Evolutionary conservation across 2,888 invertebrate genomes (phyloP), one percentile per base, ranked within the genome.

Genomic region (Thereva unica): DNA sequence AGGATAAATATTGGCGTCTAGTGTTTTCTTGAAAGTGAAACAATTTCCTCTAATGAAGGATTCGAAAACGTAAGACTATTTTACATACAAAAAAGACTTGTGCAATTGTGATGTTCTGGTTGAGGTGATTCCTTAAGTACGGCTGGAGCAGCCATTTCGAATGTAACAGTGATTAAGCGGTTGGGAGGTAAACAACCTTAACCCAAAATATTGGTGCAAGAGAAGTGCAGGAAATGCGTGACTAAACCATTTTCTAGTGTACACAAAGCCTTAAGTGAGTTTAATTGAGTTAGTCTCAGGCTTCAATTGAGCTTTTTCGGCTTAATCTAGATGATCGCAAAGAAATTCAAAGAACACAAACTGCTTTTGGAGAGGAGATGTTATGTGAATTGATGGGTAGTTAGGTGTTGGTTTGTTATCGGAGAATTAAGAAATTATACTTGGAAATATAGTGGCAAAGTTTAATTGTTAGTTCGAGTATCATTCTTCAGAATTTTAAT

Each of bases 181-280:
- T 49, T 35, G 55, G 23, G 23, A 59, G 68, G 68, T 68, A 57
- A 68, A 68, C 53, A 63, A 66, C 68, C 68, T 68, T 68, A 59
- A 68, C 68, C 66, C 50, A 23, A 50, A 61, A 61, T 61, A 37
- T 34, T 7, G 12, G 57, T 47, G 10, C 38, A n/a, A 40, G 7
- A n/a, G 2, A 35, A 52, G 34, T 41, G 41, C 50, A 35, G 38
- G 50, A 23, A n/a, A 9, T 50, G 61, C 8, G 50, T 50, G 61
- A 61, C 40, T 50, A 50, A 34, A 41, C 12, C 23, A 34, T 49
- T 38, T 53, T 53, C 37, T 5, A 38, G 38, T 7, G 38, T 9
- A n/a, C 23, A 23, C 23, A 12, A 34, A 34, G 9, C 50, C 37
- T 61, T 23, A 61, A 61, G 61, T 49, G 61, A 61, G 12, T 41